Evolutionary conservation across 1,140 invertebrate genomes (phyloP), one percentile per base, ranked within the genome.

Genomic region (Myzus persicae): DNA sequence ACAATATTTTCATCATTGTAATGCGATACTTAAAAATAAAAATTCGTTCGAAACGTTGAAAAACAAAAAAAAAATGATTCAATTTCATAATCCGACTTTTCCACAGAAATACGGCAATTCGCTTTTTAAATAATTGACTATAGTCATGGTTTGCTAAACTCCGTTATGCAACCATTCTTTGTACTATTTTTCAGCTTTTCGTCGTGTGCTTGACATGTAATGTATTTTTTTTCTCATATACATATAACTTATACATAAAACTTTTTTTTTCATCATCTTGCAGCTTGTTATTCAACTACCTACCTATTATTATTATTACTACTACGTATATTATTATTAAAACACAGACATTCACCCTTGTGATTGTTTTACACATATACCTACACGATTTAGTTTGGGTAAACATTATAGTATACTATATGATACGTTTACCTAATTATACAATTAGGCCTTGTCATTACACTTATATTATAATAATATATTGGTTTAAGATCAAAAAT

Each of bases 151-250:
- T 93, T 93, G 91, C 91, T 93, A 93, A 93, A 93, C 81, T 85
- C 46, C 46, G 91, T 93, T 93, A 90, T 84, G 91, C 91, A 84
- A 93, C 91, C 91, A 54, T 93, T 84, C n/a, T 93, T 82, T 91
- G 31, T 92, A 46, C 46, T 93, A 84, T 93, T 84, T 88, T 93
- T 82, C 81, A 51, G 91, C 91, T 93, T 93, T 84, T 82, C 46
- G 76, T 93, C 91, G 91, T 93, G 91, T 93, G 91, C 91, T 93
- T 93, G 91, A 93, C 91, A 93, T 93, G 91, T 93, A 93, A 93
- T 84, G 91, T 81, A 88, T 24, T 36, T 48, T 24, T 76, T 91
- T 91, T 93, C 51, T 84, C 46, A 42, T 82, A 89, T 26, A 46
- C 67, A 76, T 91, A 91, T 44, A 67, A 67, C 59, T 67, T 76